A percentile compares a stretch with the other conserved stretches of the same genome.
Evolutionary conservation across 92 coral and sea anemone species (phyloP).

Genomic region (Phenganax marumi): DNA sequence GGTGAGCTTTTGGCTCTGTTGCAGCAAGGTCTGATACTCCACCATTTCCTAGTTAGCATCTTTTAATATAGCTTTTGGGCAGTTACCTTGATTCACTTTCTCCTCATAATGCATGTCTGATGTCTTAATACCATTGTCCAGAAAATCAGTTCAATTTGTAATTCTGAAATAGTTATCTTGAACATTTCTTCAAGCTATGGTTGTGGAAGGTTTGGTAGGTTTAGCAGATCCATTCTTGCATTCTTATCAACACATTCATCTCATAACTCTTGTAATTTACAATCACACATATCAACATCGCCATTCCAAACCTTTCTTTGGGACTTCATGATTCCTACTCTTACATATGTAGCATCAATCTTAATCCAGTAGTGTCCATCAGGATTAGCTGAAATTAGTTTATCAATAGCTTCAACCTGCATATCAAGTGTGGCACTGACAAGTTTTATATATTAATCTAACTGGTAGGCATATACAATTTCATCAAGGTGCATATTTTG

Average conservation of each 20-base stretch:
- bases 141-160: neutral
- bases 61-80: too few relatives aligned
- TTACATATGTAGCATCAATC: slow-evolving; percentile 9
- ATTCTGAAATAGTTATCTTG: neutral
- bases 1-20: slow-evolving; percentile 4
- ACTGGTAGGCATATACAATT: slow-evolving; percentile 47
- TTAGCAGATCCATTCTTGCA: slow-evolving; percentile 2
- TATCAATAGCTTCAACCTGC: slow-evolving; percentile 9
- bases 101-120: neutral
- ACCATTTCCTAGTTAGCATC: neutral
- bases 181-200: neutral
- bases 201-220: neutral
- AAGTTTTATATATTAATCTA: slow-evolving; percentile 55
- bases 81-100: neutral
- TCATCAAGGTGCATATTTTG: slow-evolving; percentile 47
- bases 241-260: neutral
- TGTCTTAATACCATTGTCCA: neutral
- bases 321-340: slow-evolving; percentile 26
- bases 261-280: neutral
- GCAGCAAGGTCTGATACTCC: neutral
- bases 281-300: neutral
- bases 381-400: neutral
- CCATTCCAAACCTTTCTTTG: slow-evolving; percentile 12
- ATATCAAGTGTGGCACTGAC: slow-evolving; percentile 42
- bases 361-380: neutral